Base-by-base conservation (phyloP, 2,113 vertebrate genomes). In the Tetrao urogallus region DNA sequence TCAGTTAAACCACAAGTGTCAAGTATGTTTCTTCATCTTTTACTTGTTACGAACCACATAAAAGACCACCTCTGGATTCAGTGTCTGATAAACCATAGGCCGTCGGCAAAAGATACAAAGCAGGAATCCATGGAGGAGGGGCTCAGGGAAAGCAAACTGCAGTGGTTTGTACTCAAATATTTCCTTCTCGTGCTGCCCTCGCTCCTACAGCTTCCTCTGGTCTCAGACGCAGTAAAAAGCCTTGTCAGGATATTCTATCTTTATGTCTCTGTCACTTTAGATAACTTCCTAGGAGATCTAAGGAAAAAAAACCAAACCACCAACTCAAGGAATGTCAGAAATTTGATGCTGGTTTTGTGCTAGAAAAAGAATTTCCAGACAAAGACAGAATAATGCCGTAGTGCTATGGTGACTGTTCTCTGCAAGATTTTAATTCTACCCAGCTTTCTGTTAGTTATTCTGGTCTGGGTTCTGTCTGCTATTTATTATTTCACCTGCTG, bases 1-100 rank as follows among this genome's bases (percentile, higher is more conserved):
- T 86, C 91, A 92, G 88, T 86, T 83, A 88, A 63, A 88, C 88
- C 54, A 16, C 88, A 54, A 64, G 88, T 69, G 69, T 61, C 87
- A 47, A 0, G 3, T 40, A 11, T 0, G 5, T 4, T 64, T 7
- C 82, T 92, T 93, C 52, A 92, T 83, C 52, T 48, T 83, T 30
- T 48, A 15, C 72, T 94, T 94, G 81, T 94, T 90, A 72, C 0
- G 19, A 56, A 11, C 52, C 69, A 72, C 52, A 47, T 64, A 27
- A 76, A 90, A 80, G 63, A 3, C 0, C 28, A 18, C 32, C 36
- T 75, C 75, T 36, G 45, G 70, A 8, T 60, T 65, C 65, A 81
- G 72, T 89, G 75, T 21, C 34, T 56, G 72, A 5, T n/a, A 50
- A 71, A 90, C 15, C 38, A 38, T 28, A 11, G 40, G 65, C 56